These are phyloP conservation scores for Leuciscus waleckii DNA, from an alignment of 2,797 vertebrate genomes.

Conservation along the genomic window DNA sequence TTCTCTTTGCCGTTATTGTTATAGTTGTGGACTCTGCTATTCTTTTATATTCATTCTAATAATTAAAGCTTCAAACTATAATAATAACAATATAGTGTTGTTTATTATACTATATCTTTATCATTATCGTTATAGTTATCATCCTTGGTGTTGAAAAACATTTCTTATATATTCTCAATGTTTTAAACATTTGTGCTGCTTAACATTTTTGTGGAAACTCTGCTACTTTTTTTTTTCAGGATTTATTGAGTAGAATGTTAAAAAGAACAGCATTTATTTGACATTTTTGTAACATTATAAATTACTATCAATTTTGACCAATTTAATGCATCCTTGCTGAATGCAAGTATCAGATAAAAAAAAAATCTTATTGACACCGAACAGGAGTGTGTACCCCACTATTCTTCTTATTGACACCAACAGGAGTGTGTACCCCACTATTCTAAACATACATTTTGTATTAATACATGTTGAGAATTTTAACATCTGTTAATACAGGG, in stretches of 20 bases:
- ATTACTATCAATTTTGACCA: not conserved
- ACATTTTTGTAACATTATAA: not conserved
- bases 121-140: not conserved
- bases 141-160: not conserved
- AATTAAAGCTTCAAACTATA: too few relatives aligned
- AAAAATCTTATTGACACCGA: not conserved
- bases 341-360: not conserved
- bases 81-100: too few relatives aligned
- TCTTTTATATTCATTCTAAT: too few relatives aligned
- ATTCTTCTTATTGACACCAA: too few relatives aligned
- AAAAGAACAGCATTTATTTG: not conserved
- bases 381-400: not conserved
- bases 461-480: not conserved
- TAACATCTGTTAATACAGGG: slow-evolving; percentile 68
- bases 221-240: not conserved
- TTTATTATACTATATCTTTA: not conserved
- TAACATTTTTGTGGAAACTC: not conserved
- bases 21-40: not conserved
- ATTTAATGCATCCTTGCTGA: not conserved
- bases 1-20: not conserved
- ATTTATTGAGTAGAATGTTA: not conserved
- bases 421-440: not conserved
- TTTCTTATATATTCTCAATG: not conserved
- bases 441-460: not conserved
- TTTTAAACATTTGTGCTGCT: not conserved